phyloP scores from a whole-genome alignment of 2,797 vertebrate genomes.

The Coreius guichenoti region DNA sequence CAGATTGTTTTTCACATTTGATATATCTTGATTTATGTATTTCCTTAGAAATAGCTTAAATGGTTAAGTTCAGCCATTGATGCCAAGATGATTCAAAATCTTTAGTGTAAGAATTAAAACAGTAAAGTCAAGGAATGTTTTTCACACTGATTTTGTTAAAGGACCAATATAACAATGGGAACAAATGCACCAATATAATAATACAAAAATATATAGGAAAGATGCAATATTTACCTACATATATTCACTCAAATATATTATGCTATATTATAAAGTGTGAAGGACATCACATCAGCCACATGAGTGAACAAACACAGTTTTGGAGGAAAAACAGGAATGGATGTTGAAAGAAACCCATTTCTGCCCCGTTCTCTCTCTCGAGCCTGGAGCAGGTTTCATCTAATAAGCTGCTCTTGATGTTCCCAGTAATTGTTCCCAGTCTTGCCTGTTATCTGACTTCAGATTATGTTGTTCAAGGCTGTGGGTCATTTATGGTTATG shows the following conservation, averaged over 20 bases:
- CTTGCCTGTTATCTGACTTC: background rate
- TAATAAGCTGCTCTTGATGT: background rate
- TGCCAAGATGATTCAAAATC: background rate
- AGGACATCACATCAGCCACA: background rate
- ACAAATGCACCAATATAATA: too few species aligned
- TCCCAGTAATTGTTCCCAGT: constrained; percentile 9
- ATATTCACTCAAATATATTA: too few species aligned
- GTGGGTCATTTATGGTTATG: constrained; percentile 7
- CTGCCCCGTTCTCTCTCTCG: background rate
- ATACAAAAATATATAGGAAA: too few species aligned
- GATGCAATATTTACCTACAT: too few species aligned
- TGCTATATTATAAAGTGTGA: background rate
- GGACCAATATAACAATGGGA: background rate
- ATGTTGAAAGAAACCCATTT: background rate
- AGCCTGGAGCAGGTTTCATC: constrained; percentile 8
- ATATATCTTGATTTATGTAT: background rate
- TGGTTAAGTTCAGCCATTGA: background rate
- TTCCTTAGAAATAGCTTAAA: background rate
- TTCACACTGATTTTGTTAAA: background rate
- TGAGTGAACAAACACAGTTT: background rate
- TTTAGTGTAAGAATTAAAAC: background rate
- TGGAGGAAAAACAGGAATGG: background rate
- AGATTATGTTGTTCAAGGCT: background rate
- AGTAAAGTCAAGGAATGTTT: background rate
- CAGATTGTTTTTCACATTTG: background rate